Base-by-base conservation (phyloP, 1,140 invertebrate species). In the Amyelois transitella region DNA sequence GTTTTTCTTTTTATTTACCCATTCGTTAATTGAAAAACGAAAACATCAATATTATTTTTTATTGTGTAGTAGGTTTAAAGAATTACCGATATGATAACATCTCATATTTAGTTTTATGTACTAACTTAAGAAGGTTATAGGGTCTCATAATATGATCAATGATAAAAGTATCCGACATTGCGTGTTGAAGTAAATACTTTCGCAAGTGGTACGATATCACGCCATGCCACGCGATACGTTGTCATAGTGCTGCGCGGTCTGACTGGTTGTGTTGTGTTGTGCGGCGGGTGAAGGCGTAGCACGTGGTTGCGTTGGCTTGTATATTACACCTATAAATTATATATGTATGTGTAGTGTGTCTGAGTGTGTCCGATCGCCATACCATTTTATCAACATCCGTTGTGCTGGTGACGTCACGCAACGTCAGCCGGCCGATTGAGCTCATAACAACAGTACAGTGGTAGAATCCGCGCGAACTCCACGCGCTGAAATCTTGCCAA, bases 131-230 rank as follows among this genome's bases (percentile, higher is more conserved):
- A 5, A 24, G 22, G 22, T 24, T n/a, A n/a, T n/a, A n/a, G n/a
- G n/a, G n/a, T n/a, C n/a, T n/a, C 8, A 24, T 24, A 24, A 5
- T 5, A 24, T 5, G 22, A 24, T 24, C 3, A 24, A 24, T 24
- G 8, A 24, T 24, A 24, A 24, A 38, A 38, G n/a, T 4, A 14
- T 38, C n/a, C 32, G 2, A 38, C n/a, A 28, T 51, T 61, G 48
- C 51, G 48, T 65, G 48, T 53, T 53, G 60, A 61, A 60, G 47
- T 17, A 45, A 44, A n/a, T 38, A 77, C 79, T 86, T 83, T 86
- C 81, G 73, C 69, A 81, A 77, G 58, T 62, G 54, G 65, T 64
- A 58, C 75, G 76, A 84, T 62, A 82, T 86, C 81, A 81, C 81
- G 83, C 81, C 80, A 86, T 66, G 71, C 69, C 75, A 69, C 67